phyloP scores from a whole-genome alignment of 30 jellyfish, hydroid and myxozoan genomes.

The Aurelia coerulea region DNA sequence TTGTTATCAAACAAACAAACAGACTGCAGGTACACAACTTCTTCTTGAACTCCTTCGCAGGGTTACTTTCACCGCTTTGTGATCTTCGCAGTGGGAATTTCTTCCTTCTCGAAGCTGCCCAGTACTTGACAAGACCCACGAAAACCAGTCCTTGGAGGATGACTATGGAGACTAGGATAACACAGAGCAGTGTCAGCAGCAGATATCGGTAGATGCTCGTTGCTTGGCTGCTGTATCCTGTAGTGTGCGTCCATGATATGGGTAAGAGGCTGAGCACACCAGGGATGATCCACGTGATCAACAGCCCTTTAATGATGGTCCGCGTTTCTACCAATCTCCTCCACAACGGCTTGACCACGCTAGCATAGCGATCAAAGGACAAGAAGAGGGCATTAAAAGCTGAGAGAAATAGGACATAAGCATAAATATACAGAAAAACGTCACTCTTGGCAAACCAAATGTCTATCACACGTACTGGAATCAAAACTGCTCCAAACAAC shows the following conservation, averaged over 20 bases:
- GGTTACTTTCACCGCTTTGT: constrained; percentile 13
- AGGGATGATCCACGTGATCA: constrained; percentile 48
- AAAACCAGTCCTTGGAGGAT: constrained; percentile 30
- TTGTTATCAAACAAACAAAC: constrained; percentile 30
- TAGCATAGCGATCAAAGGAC: constrained; percentile 66
- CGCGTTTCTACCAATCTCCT: constrained; percentile 47
- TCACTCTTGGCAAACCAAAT: constrained; percentile 1
- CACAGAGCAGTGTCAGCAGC: constrained; percentile 29
- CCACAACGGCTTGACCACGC: constrained; percentile 62
- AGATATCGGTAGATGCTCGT: constrained; percentile 28
- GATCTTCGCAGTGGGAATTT: constrained; percentile 1
- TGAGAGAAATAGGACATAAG: constrained; percentile 47
- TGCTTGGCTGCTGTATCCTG: constrained; percentile 48
- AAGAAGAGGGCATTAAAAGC: constrained; percentile 55
- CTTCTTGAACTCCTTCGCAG: constrained; percentile 18
- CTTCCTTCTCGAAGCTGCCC: constrained; percentile 42
- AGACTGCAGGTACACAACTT: constrained; percentile 26
- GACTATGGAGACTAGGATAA: constrained; percentile 2
- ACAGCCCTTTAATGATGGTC: constrained; percentile 38
- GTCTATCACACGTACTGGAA: constrained; percentile 48
- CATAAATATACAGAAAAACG: constrained; percentile 46
- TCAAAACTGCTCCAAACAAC: constrained; percentile 47
- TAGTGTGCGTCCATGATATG: constrained; percentile 27
- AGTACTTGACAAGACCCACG: constrained; percentile 37
- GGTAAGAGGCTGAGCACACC: constrained; percentile 49